These are phyloP conservation scores for Hirundo rustica DNA, from an alignment of 2,797 vertebrate genomes.

Conservation along the genomic window DNA sequence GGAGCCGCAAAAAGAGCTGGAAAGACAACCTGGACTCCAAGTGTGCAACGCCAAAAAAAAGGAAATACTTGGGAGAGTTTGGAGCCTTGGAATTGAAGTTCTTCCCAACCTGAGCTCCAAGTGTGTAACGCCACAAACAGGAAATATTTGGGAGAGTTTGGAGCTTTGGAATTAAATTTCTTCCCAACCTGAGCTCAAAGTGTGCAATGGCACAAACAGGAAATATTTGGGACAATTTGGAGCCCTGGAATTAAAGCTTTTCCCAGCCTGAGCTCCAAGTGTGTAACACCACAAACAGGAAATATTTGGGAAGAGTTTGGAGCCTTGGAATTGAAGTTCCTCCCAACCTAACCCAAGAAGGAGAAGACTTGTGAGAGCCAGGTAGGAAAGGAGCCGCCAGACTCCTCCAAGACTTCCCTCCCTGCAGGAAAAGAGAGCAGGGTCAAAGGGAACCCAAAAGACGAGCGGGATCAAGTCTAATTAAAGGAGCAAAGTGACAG, in stretches of 20 bases:
- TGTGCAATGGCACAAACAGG: no score
- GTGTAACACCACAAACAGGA: not conserved
- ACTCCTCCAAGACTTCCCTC: not conserved
- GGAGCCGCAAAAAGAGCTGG: not conserved
- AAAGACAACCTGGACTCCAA: not conserved
- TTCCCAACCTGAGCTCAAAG: no score
- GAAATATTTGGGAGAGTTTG: not conserved
- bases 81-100: no score
- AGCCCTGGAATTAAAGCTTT: no score
- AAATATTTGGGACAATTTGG: no score
- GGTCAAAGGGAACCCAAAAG: not conserved
- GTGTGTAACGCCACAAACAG: fast-evolving
- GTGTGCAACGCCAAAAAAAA: no score
- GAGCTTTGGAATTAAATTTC: not conserved
- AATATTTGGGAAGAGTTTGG: not conserved
- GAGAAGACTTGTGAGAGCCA: not conserved
- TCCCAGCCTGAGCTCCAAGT: not conserved
- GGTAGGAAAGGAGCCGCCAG: not conserved
- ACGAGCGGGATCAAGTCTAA: not conserved
- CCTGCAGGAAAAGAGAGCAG: not conserved
- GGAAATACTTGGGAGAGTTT: no score
- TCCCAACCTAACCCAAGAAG: not conserved
- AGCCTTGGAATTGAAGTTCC: not conserved
- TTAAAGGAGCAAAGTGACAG: slow-evolving; percentile 30
- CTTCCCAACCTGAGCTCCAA: not conserved